Base-by-base conservation (phyloP, 2,888 invertebrate genomes). In the Cataglyphis altisquamis region DNA sequence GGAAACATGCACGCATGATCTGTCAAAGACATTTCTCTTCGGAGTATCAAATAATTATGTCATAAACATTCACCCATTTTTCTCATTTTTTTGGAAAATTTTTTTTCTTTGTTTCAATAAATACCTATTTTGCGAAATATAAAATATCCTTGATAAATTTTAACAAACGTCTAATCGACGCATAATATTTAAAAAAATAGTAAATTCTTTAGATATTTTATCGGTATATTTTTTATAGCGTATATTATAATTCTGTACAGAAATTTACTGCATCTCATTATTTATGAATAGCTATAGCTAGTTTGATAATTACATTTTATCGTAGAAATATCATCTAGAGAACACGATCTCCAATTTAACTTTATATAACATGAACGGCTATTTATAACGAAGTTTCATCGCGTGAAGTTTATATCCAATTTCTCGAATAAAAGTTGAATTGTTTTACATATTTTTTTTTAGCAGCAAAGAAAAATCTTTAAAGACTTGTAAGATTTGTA, bases 41-140 rank as follows among this genome's bases (percentile, higher is more conserved):
- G 8, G 25, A 32, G 70, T 60, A 70, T 45, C 57, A 72, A 45
- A 15, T 70, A 57, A 45, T 32, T 21, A 45, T 21, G 45, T 60
- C 32, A 57, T 18, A 6, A 18, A 45, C 60, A 21, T 18, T 57
- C 21, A 32, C 15, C 18, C 12, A 41, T 52, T 57, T 78, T 21
- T 10, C n/a, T 39, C 67, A 39, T 67, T 45, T 66, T 45, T 48
- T 73, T 18, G 18, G 15, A 48, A 55, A 45, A 39, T 29, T 45
- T 29, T 55, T 41, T 29, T 10, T 68, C 41, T 57, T n/a, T 48
- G 10, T 32, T 52, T 75, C 36, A 48, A 18, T 52, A 66, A 52
- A 5, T 57, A 45, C 32, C 21, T 21, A 21, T 29, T 48, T 52
- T 36, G 45, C 45, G 18, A 52, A 55, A 77, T 48, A 74, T 18